Evolutionary conservation across 2,113 vertebrate species (phyloP).

Genomic region (Pleuronectes platessa): DNA sequence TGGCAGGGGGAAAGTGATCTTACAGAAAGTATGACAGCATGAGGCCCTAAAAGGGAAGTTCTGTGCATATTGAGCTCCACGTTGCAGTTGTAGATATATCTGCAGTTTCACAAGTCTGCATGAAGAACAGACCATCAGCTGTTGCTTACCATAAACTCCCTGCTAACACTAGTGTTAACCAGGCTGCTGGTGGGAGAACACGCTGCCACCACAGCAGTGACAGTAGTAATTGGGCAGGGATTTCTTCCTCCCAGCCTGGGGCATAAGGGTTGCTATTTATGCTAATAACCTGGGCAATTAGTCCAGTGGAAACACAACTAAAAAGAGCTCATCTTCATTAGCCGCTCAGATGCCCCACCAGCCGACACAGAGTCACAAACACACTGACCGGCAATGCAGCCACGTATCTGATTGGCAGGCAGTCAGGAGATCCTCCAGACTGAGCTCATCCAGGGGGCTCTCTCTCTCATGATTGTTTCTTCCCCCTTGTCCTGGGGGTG

Average conservation of each 20-base stretch:
- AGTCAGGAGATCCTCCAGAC: conserved; percentile 47
- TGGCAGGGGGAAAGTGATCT: conserved; percentile 1
- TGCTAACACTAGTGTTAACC: conserved; percentile 61
- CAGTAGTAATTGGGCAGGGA: conserved; percentile 84
- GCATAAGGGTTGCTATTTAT: conserved; percentile 77
- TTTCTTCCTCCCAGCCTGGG: conserved; percentile 67
- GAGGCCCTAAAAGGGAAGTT: background rate
- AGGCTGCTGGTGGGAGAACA: conserved; percentile 68
- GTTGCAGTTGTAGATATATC: conserved; percentile 7
- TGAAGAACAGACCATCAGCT: conserved; percentile 50
- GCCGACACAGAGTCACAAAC: conserved; percentile 27
- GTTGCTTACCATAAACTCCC: conserved; percentile 40
- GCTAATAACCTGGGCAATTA: conserved; percentile 82
- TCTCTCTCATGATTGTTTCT: conserved; percentile 44
- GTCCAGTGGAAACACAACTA: conserved; percentile 68
- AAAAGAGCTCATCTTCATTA: conserved; percentile 72
- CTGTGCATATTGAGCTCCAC: too few relatives aligned
- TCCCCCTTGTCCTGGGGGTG: conserved; percentile 67
- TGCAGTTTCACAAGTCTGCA: conserved; percentile 20
- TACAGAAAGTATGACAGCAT: background rate
- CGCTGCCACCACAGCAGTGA: conserved; percentile 52
- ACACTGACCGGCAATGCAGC: conserved; percentile 37
- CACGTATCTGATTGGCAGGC: conserved; percentile 45
- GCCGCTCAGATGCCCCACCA: conserved; percentile 18
- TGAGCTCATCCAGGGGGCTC: conserved; percentile 24